Percentiles rank a stretch among this genome's conserved stretches.
These are phyloP conservation scores for Neodiprion pinetum DNA, from an alignment of 1,140 invertebrate species.

Conservation along the genomic window DNA sequence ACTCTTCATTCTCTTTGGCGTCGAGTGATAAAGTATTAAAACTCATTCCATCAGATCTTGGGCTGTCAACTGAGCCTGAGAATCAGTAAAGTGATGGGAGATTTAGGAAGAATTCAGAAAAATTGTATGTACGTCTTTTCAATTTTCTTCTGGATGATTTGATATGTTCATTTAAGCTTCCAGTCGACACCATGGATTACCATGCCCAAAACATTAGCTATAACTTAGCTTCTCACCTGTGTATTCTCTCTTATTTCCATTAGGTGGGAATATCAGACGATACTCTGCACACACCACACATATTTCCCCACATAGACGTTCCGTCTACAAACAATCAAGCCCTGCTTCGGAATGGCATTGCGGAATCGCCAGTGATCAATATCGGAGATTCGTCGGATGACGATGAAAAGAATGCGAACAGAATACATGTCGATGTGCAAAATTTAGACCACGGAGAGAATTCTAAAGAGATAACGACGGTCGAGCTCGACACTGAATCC, in stretches of 20 bases:
- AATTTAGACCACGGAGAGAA: slow-evolving; percentile 25
- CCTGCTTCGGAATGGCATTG: slow-evolving; percentile 27
- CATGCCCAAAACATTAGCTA: too few species aligned
- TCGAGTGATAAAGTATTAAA: not conserved
- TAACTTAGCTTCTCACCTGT: too few species aligned
- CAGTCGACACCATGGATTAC: too few species aligned
- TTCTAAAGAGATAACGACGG: slow-evolving; percentile 28
- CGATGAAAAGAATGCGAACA: slow-evolving; percentile 18
- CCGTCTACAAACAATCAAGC: slow-evolving; percentile 34
- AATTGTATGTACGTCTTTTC: slow-evolving; percentile 9
- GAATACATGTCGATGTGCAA: slow-evolving; percentile 23
- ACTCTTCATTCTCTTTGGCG: not conserved
- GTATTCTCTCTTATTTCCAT: slow-evolving; percentile 1
- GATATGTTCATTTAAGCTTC: too few species aligned
- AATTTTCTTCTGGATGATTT: slow-evolving; percentile 17
- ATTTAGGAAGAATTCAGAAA: not conserved
- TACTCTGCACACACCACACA: slow-evolving; percentile 61
- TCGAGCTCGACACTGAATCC: slow-evolving; percentile 20
- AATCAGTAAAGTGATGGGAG: too few species aligned
- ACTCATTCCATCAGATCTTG: too few species aligned
- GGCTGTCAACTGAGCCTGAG: too few species aligned
- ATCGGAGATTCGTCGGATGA: slow-evolving; percentile 31
- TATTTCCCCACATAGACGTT: slow-evolving; percentile 60
- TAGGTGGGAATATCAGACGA: slow-evolving; percentile 56
- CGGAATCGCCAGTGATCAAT: slow-evolving; percentile 26